These are phyloP conservation scores for Baryphthengus martii DNA, from an alignment of 2,113 vertebrate species.

Conservation along the genomic window DNA sequence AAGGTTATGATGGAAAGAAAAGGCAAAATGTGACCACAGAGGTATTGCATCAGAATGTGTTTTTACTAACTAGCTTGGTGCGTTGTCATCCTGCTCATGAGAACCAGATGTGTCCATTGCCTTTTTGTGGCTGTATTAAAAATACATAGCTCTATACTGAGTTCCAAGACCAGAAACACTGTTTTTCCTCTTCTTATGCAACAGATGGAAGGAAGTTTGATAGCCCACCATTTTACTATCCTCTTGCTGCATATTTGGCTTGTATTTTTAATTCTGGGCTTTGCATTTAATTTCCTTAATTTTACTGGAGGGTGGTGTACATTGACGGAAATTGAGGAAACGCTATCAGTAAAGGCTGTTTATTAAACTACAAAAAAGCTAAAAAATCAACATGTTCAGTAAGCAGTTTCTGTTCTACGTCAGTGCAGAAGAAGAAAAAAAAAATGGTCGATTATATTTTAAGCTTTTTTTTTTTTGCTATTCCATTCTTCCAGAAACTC, in stretches of 20 bases:
- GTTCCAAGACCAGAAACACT: not conserved
- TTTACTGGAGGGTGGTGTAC: not conserved
- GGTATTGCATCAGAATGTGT: not conserved
- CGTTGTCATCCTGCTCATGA: not conserved
- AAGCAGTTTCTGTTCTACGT: not conserved
- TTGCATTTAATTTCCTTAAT: not conserved
- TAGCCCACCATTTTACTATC: not conserved
- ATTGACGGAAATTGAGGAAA: not conserved
- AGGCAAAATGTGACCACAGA: not conserved
- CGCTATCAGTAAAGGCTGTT: not conserved
- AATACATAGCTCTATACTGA: not conserved
- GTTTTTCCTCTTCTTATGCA: not conserved
- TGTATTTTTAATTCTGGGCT: not conserved
- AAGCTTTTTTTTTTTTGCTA: not conserved
- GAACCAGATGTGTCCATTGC: not conserved
- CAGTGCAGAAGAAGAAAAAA: not conserved
- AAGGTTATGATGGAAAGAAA: not conserved
- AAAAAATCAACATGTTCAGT: not conserved
- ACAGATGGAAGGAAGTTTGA: not conserved
- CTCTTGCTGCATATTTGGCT: not conserved
- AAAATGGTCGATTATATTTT: not conserved
- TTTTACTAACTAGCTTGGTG: not conserved
- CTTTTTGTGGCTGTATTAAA: not conserved
- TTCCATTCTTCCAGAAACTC: constrained; percentile 81
- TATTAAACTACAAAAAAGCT: constrained; percentile 2